phyloP scores from a whole-genome alignment of 2,888 invertebrate species.

The Coleophora deauratella region DNA sequence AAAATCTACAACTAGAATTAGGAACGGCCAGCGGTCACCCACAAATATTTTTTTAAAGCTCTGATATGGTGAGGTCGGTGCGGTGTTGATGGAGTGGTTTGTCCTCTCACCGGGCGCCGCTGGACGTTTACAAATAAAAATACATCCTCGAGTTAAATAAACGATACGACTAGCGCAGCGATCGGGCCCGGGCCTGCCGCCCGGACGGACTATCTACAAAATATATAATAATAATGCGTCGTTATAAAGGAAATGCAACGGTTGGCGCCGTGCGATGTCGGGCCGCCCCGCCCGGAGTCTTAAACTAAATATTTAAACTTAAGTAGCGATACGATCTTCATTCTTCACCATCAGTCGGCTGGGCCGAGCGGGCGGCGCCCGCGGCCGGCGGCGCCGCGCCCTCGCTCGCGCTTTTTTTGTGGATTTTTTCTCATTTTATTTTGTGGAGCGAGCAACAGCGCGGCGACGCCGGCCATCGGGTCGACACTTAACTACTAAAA shows the following conservation, averaged over 20 bases:
- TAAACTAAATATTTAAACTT: conserved; percentile 2
- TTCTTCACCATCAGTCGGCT: not conserved
- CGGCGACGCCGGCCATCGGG: conserved; percentile 25
- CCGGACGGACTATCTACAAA: conserved; percentile 31
- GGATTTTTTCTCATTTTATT: conserved; percentile 48
- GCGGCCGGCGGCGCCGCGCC: conserved; percentile 18
- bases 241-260: conserved; percentile 54
- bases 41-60: conserved; percentile 46
- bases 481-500: conserved; percentile 67
- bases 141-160: conserved; percentile 67
- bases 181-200: conserved; percentile 36
- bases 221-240: conserved; percentile 45
- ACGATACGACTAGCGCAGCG: conserved; percentile 54
- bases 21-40: conserved; percentile 30
- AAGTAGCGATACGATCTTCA: conserved; percentile 2
- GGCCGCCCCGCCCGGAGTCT: not conserved
- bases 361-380: conserved; percentile 13
- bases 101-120: conserved; percentile 30
- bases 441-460: conserved; percentile 29
- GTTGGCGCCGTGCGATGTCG: conserved; percentile 12
- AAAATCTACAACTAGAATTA: conserved; percentile 62
- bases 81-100: conserved; percentile 10
- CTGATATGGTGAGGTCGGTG: conserved; percentile 32
- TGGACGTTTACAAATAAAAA: conserved; percentile 49
- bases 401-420: conserved; percentile 42